Percentiles rank a stretch among this genome's conserved stretches.
Conservation (phyloP, 2,888 invertebrate species). For the Lasioglossum lativentre region DNA sequence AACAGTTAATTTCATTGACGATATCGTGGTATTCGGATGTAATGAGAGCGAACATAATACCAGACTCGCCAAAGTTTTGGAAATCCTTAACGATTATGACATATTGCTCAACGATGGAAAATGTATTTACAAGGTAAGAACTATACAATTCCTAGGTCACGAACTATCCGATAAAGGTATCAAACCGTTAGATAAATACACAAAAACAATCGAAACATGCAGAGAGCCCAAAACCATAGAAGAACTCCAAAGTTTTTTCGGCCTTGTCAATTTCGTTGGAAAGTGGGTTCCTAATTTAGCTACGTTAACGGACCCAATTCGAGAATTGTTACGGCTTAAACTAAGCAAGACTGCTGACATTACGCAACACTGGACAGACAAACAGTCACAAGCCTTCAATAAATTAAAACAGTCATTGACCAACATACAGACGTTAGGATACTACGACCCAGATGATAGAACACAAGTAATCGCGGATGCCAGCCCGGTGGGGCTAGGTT, state of each 20-base stretch:
- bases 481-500: constrained; percentile 77
- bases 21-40: constrained; percentile 79
- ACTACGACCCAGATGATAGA: constrained; percentile 72
- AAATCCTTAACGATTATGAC: constrained; percentile 40
- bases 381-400: constrained; percentile 40
- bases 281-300: constrained; percentile 69
- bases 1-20: constrained; percentile 70
- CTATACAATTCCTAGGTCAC: constrained; percentile 69
- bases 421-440: constrained; percentile 34
- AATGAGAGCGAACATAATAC: constrained; percentile 73
- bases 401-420: constrained; percentile 35
- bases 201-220: constrained; percentile 61
- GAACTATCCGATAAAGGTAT: constrained; percentile 59
- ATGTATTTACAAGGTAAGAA: constrained; percentile 44
- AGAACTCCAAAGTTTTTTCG: constrained; percentile 73
- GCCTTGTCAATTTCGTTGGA: constrained; percentile 74
- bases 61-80: constrained; percentile 57
- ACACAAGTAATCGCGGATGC: constrained; percentile 79
- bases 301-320: constrained; percentile 66
- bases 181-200: constrained; percentile 56
- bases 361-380: neutral
- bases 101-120: constrained; percentile 62
- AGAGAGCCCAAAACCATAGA: constrained; percentile 63
- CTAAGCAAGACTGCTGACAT: neutral
- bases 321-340: neutral